These are phyloP conservation scores for Drosophila lowei DNA, from an alignment of 1,140 invertebrate species.

Conservation along the genomic window DNA sequence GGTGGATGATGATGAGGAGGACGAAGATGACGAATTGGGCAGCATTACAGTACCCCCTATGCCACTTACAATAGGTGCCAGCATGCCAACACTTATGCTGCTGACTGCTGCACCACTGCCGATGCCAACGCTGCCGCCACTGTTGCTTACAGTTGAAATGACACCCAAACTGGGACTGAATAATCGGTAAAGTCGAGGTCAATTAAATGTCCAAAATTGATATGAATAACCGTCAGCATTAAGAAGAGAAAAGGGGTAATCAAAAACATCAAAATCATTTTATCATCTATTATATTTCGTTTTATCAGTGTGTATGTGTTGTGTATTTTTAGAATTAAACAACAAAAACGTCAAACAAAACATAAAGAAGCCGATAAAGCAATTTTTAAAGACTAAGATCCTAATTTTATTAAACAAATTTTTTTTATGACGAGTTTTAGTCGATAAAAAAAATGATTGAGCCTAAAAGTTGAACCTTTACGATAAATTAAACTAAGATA, in stretches of 20 bases:
- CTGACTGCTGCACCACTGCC: conserved; percentile 41
- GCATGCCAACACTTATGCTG: conserved; percentile 63
- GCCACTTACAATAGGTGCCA: conserved; percentile 62
- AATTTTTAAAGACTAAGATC: too few species aligned
- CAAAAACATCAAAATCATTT: conserved; percentile 24
- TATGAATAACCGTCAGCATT: conserved; percentile 40
- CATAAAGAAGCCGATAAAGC: too few species aligned
- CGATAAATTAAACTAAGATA: too few species aligned
- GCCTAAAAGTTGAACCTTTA: too few species aligned
- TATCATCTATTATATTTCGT: conserved; percentile 11
- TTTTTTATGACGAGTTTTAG: too few species aligned
- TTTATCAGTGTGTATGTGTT: conserved; percentile 27
- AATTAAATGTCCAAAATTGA: conserved; percentile 50
- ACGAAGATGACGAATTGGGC: conserved; percentile 77
- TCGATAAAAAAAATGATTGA: too few species aligned
- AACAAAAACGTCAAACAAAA: conserved; percentile 6
- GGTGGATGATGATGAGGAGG: conserved; percentile 81
- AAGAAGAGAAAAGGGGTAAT: conserved; percentile 30
- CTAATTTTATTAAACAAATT: not conserved
- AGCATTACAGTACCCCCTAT: conserved; percentile 68
- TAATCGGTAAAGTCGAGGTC: conserved; percentile 24
- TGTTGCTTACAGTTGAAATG: conserved; percentile 56
- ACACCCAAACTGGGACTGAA: conserved; percentile 56
- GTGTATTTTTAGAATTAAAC: conserved; percentile 10
- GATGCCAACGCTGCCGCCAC: conserved; percentile 33